phyloP scores from a whole-genome alignment of 2,113 vertebrate genomes.

The Periophthalmus modestus region DNA sequence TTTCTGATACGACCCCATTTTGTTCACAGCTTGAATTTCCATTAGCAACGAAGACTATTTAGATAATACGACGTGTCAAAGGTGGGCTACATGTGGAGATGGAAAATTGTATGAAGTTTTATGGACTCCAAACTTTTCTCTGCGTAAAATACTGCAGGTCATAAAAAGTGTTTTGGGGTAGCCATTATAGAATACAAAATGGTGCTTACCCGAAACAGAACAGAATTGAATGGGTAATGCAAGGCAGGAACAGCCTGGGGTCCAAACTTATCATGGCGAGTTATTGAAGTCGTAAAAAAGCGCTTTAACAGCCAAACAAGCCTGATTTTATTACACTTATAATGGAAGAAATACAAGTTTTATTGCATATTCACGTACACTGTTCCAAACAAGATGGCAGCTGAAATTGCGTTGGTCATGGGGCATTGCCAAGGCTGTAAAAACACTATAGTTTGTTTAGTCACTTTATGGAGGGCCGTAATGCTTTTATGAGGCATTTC shows the following conservation, averaged over 20 bases:
- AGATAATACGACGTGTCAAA: not conserved
- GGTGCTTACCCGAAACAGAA: conserved; percentile 1
- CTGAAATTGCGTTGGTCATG: conserved; percentile 19
- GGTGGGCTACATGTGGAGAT: not conserved
- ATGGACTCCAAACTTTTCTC: conserved; percentile 2
- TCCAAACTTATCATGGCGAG: conserved; percentile 10
- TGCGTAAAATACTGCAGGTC: not conserved
- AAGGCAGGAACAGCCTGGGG: not conserved
- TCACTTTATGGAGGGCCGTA: not conserved
- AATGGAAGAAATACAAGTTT: conserved; percentile 26
- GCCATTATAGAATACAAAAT: not conserved
- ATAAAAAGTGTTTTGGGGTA: not conserved
- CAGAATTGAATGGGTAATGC: conserved; percentile 2
- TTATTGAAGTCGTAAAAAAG: conserved; percentile 39
- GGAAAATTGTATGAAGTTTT: not conserved
- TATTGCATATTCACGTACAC: conserved; percentile 11
- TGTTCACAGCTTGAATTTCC: conserved; percentile 4
- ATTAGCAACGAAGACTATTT: conserved; percentile 8
- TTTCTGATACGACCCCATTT: not conserved
- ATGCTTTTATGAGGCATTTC: not conserved
- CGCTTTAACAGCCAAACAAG: conserved; percentile 34
- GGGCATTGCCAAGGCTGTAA: conserved; percentile 4
- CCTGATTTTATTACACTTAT: conserved; percentile 34
- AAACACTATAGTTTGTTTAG: conserved; percentile 11
- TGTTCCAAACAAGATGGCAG: conserved; percentile 7